Base-by-base conservation (phyloP, 2,113 vertebrate genomes). In the Tenrec ecaudatus region DNA sequence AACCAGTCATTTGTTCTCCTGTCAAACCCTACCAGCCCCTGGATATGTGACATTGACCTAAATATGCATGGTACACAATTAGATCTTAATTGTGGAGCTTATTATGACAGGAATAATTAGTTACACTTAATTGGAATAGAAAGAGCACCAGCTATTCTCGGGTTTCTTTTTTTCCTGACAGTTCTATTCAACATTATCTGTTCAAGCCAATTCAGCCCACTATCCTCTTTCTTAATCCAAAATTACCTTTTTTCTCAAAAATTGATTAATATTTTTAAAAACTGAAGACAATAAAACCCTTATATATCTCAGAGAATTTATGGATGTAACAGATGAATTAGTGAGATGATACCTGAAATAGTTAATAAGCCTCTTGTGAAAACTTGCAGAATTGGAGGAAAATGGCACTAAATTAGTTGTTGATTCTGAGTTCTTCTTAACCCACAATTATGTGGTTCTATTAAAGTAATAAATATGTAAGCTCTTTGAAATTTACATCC, bases 1-100 rank as follows among this genome's bases (percentile, higher is more conserved):
- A 92, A 73, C 43, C 58, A 78, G 80, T 62, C 91, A 58, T 89
- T 88, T 86, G 66, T 86, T 86, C 92, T 93, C 90, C 58, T 87
- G 81, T 94, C 58, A 86, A 90, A 82, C 27, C 66, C 36, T 27
- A 82, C 47, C 69, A 88, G 15, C 7, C 27, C 40, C 1, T 4
- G 92, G 66, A 84, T 84, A 77, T 0, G n/a, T 83, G 66, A 80
- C 81, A 78, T 10, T 68, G 92, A 57, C 57, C 71, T 82, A 90
- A 90, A 92, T 36, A 31, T 84, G 27, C 25, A 38, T 40, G 8
- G 47, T 16, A 71, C 3, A 33, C 57, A 86, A 73, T 88, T 68
- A 93, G 83, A 84, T 60, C 43, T 81, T 82, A 60, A 64, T 38
- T 82, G 47, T 64, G 43, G 11, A 90, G 40, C 27, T 80, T 82